These are phyloP conservation scores for Cerastoderma edule DNA, from an alignment of 2,888 invertebrate genomes.

Conservation along the genomic window DNA sequence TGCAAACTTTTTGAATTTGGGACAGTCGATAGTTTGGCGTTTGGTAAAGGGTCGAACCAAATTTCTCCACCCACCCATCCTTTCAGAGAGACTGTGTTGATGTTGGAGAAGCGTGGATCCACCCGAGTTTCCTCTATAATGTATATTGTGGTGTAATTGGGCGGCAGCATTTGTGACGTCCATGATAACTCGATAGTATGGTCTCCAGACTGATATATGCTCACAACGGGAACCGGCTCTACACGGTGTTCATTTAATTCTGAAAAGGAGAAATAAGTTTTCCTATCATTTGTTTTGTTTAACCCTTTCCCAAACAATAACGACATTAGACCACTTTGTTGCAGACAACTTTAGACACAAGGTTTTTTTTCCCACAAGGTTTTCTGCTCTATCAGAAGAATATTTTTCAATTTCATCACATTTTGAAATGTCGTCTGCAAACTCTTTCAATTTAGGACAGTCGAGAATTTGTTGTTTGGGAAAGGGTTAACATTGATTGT, in stretches of 20 bases:
- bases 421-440: too few relatives aligned
- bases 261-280: slow-evolving; percentile 11
- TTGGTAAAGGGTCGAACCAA: background rate
- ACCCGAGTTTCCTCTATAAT: slow-evolving; percentile 47
- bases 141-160: slow-evolving; percentile 42
- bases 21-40: background rate
- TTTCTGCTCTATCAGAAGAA: background rate
- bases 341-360: background rate
- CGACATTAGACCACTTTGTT: background rate
- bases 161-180: slow-evolving; percentile 16
- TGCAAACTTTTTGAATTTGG: too few relatives aligned
- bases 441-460: too few relatives aligned
- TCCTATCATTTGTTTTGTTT: background rate
- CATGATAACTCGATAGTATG: slow-evolving; percentile 44
- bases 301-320: background rate
- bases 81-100: slow-evolving; percentile 29
- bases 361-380: background rate
- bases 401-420: too few relatives aligned
- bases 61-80: slow-evolving; percentile 40
- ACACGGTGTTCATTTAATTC: slow-evolving; percentile 20
- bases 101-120: slow-evolving; percentile 12
- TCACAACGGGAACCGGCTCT: slow-evolving; percentile 35
- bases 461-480: too few relatives aligned
- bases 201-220: slow-evolving; percentile 12
- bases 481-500: too few relatives aligned